Evolutionary conservation across 1,140 invertebrate genomes (phyloP).

Genomic region (Orchestia grillus): DNA sequence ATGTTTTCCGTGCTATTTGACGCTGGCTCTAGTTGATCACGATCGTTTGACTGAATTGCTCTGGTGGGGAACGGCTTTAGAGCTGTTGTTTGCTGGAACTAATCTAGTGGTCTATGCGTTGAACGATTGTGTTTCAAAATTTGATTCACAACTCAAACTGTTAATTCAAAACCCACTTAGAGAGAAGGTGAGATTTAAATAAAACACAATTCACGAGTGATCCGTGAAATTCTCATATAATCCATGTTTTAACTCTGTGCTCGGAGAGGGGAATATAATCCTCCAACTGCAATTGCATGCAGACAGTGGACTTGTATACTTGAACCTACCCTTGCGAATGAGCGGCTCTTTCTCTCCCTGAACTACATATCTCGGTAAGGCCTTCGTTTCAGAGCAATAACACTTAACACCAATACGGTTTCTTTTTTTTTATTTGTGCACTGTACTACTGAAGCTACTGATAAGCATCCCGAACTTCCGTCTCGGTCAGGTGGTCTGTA

Average conservation of each 20-base stretch:
- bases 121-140: too few relatives aligned
- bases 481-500: background rate
- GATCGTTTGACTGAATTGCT: too few relatives aligned
- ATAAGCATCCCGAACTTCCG: background rate
- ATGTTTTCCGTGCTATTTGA: too few relatives aligned
- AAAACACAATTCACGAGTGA: background rate
- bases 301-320: background rate
- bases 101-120: too few relatives aligned
- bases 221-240: background rate
- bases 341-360: background rate
- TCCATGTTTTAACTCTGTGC: background rate
- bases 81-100: too few relatives aligned
- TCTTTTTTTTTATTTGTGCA: background rate
- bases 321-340: background rate
- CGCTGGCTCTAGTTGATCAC: too few relatives aligned
- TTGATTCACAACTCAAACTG: background rate
- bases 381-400: background rate
- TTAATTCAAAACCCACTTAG: background rate
- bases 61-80: too few relatives aligned
- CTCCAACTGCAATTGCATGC: background rate
- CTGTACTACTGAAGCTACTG: background rate
- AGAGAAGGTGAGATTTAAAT: background rate
- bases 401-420: background rate
- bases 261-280: background rate
- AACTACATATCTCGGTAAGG: background rate